Conservation (phyloP, 2,113 vertebrate genomes). For the Sphyrna mokarran region DNA sequence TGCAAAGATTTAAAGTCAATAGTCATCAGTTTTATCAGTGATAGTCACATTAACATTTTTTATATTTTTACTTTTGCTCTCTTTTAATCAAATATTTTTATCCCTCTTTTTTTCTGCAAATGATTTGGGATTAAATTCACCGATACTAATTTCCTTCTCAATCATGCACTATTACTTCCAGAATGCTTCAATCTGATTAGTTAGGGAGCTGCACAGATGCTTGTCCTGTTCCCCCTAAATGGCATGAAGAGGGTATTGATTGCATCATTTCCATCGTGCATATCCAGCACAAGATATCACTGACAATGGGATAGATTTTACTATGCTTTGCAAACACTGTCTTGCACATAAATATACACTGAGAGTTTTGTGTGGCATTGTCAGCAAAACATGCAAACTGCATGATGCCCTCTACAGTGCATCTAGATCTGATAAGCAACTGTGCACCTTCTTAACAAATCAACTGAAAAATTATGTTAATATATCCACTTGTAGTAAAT, state of each 20-base stretch:
- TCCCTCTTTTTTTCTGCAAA: too few species aligned
- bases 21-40: too few species aligned
- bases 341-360: background rate
- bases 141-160: background rate
- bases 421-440: background rate
- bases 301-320: background rate
- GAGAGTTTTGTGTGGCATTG: background rate
- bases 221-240: background rate
- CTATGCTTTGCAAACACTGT: background rate
- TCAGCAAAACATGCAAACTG: background rate
- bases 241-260: background rate
- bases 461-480: background rate
- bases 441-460: background rate
- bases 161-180: background rate
- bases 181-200: background rate
- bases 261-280: background rate
- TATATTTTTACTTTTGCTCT: too few species aligned
- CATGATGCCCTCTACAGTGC: background rate
- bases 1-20: too few species aligned
- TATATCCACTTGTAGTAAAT: too few species aligned
- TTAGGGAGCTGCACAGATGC: background rate
- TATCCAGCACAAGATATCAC: background rate
- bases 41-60: too few species aligned
- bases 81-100: too few species aligned
- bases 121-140: too few species aligned